A percentile compares a stretch with the other conserved stretches of the same genome.
Evolutionary conservation across 2,888 invertebrate species (phyloP).

Genomic region (Scrobipalpa costella): DNA sequence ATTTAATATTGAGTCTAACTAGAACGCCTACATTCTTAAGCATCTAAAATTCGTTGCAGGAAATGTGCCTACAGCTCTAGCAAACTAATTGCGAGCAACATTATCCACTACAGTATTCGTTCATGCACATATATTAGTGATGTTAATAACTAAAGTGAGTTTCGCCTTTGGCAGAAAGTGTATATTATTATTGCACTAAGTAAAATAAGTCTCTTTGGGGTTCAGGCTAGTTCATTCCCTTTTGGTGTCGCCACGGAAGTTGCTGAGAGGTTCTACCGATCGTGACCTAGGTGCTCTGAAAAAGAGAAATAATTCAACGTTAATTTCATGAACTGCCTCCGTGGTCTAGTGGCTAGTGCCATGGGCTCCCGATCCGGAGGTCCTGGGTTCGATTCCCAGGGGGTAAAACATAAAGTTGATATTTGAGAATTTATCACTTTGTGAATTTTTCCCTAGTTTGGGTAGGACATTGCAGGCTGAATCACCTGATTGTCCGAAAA

Average conservation of each 20-base stretch:
- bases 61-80: slow-evolving; percentile 6
- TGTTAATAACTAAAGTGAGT: slow-evolving; percentile 38
- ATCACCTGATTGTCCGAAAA: too few species aligned
- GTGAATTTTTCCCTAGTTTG: too few species aligned
- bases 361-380: too few species aligned
- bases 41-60: slow-evolving; percentile 37
- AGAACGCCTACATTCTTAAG: slow-evolving; percentile 10
- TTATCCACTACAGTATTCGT: slow-evolving; percentile 28
- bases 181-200: slow-evolving; percentile 66
- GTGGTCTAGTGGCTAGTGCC: too few species aligned
- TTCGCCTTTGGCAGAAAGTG: slow-evolving; percentile 70
- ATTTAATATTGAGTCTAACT: not conserved
- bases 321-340: too few species aligned
- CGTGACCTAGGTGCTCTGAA: slow-evolving; percentile 81
- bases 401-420: too few species aligned
- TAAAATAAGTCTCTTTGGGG: slow-evolving; percentile 60
- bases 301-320: slow-evolving; percentile 32
- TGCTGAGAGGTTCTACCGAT: slow-evolving; percentile 79
- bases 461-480: too few species aligned
- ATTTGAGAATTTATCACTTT: too few species aligned
- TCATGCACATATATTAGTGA: slow-evolving; percentile 33
- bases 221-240: slow-evolving; percentile 57
- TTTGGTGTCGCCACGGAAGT: slow-evolving; percentile 69
- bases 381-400: too few species aligned
- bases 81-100: slow-evolving; percentile 29